These are phyloP conservation scores for Melieria omissa DNA, from an alignment of 2,888 invertebrate genomes.

Conservation along the genomic window DNA sequence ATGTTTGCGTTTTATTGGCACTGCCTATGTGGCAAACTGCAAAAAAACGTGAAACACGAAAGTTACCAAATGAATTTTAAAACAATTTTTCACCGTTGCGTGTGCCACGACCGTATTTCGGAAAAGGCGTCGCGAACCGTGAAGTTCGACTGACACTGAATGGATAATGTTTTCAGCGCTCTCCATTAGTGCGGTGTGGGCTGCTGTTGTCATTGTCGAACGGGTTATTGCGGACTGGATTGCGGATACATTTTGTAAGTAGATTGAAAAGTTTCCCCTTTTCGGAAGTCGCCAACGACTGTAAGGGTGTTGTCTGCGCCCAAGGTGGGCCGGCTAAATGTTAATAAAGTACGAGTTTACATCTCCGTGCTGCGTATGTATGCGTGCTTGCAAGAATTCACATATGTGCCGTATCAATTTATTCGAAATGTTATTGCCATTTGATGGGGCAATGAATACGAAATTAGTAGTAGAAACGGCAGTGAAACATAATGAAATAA, in stretches of 20 bases:
- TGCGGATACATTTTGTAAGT: too few relatives aligned
- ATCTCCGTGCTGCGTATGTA: too few relatives aligned
- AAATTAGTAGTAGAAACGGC: constrained; percentile 22
- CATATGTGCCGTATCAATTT: neutral
- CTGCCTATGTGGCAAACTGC: neutral
- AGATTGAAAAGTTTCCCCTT: too few relatives aligned
- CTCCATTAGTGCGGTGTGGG: too few relatives aligned
- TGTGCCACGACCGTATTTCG: neutral
- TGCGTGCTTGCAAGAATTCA: too few relatives aligned
- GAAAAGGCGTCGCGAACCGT: neutral
- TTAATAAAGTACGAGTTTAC: too few relatives aligned
- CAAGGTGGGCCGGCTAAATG: too few relatives aligned
- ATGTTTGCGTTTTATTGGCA: neutral
- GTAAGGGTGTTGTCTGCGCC: too few relatives aligned
- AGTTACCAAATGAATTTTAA: constrained; percentile 37
- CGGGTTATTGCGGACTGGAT: too few relatives aligned
- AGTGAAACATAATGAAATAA: constrained; percentile 15
- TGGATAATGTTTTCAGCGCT: too few relatives aligned
- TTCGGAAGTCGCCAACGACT: too few relatives aligned
- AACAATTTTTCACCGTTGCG: constrained; percentile 31
- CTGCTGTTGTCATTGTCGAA: too few relatives aligned
- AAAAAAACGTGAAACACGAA: neutral
- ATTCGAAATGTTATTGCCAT: constrained; percentile 20
- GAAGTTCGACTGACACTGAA: neutral
- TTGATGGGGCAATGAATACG: constrained; percentile 36